Base-by-base conservation (phyloP, 2,888 invertebrate genomes). In the Cryptophagus acutangulus region DNA sequence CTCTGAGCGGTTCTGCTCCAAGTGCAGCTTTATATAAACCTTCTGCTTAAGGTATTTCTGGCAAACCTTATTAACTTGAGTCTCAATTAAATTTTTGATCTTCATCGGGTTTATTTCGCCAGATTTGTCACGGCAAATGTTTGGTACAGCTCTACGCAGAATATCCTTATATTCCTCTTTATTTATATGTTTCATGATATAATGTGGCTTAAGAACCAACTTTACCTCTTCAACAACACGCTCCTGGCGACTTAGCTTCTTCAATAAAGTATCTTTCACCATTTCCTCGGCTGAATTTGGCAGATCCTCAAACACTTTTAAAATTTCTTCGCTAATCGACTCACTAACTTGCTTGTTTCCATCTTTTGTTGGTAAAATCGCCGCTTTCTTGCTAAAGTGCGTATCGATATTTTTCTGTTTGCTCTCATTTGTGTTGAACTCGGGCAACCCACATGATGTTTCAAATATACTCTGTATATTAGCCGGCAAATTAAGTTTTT, bases 161-260 rank as follows among this genome's bases (percentile, higher is more conserved):
- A 97, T 93, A 66, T 95, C 92, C 73, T 97, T 97, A 74, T 96
- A 96, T 71, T 95, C 91, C 24, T 95, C 92, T 73, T 97, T 97
- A 58, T 81, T 84, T 55, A 97, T 86, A 65, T 84, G 87, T 66
- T 93, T 92, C 69, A 86, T 89, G 66, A 88, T 89, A 72, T 95
- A 97, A 72, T 90, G 90, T 46, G 96, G 96, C 71, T 95, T 95
- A 53, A 97, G 76, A 53, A 92, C 91, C 59, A 91, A 74, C 75
- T 96, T 96, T 38, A 96, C 95, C 72, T 96, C 96, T 72, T 96
- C 95, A 36, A 95, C 93, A 35, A 97, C 95, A 56, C 95, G 81
- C 72, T 96, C 95, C 73, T 96, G 96, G 1, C 95, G 82, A 72
- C 95, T 94, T 59, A 95, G 72, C 72, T 96, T 96, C 71, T 92